Conservation (phyloP, 2,888 invertebrate species). For the Masnerella sp. region DNA sequence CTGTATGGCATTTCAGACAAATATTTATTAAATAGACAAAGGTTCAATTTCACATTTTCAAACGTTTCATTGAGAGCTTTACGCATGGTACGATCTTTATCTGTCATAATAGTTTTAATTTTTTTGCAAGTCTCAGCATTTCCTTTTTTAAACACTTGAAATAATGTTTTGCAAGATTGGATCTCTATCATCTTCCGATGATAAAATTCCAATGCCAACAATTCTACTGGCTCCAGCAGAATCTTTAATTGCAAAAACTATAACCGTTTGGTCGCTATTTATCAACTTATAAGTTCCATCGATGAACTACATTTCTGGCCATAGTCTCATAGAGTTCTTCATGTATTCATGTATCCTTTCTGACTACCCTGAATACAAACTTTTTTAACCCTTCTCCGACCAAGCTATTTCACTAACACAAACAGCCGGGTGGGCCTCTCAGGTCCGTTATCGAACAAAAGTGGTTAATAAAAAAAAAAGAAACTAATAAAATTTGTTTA, state of each 20-base stretch:
- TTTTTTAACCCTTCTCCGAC: too few species aligned
- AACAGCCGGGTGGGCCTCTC: too few species aligned
- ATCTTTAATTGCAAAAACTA: conserved; percentile 40
- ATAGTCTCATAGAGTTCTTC: too few species aligned
- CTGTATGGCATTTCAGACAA: conserved; percentile 16
- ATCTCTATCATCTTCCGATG: too few species aligned
- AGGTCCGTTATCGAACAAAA: too few species aligned
- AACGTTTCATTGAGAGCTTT: conserved; percentile 31
- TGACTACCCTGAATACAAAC: too few species aligned
- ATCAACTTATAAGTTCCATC: conserved; percentile 22
- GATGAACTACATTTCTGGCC: neutral
- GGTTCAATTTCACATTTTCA: conserved; percentile 1
- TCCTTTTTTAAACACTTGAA: conserved; percentile 38
- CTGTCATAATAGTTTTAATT: conserved; percentile 5
- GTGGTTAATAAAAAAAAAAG: too few species aligned
- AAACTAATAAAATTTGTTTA: too few species aligned
- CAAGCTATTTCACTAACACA: too few species aligned
- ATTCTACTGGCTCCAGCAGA: conserved; percentile 24
- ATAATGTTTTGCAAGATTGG: too few species aligned
- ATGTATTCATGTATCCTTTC: too few species aligned
- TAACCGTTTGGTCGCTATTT: neutral
- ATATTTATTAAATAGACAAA: conserved; percentile 46
- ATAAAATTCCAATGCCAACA: conserved; percentile 25
- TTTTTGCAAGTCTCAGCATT: neutral
- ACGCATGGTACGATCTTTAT: conserved; percentile 51